Evolutionary conservation across 2,888 invertebrate species (phyloP).

Genomic region (Hydrotaea cyrtoneurina): DNA sequence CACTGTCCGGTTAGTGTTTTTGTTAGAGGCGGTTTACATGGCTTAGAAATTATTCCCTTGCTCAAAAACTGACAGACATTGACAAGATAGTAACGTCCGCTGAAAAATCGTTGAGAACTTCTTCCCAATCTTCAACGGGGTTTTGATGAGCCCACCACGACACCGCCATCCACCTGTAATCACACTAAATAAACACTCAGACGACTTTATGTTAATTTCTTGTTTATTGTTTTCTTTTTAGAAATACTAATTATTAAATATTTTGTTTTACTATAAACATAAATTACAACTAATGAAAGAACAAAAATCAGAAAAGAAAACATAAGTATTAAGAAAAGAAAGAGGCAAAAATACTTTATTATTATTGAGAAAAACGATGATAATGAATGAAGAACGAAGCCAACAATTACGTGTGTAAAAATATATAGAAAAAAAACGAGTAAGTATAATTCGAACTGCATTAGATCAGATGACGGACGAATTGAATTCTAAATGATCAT

Average conservation of each 20-base stretch:
- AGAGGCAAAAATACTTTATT: conserved; percentile 54
- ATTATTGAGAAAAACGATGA: conserved; percentile 27
- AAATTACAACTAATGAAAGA: conserved; percentile 48
- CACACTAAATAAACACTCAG: not conserved
- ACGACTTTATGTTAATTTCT: conserved; percentile 29
- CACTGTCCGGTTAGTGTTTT: too few relatives aligned
- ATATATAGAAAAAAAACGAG: conserved; percentile 10
- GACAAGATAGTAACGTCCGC: too few relatives aligned
- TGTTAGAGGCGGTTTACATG: too few relatives aligned
- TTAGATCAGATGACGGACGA: not conserved
- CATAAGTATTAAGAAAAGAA: conserved; percentile 39
- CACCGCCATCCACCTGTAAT: too few relatives aligned
- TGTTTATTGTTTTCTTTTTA: conserved; percentile 40
- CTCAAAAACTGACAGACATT: too few relatives aligned
- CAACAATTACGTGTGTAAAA: conserved; percentile 37
- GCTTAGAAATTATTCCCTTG: too few relatives aligned
- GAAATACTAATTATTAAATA: conserved; percentile 51
- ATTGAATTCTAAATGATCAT: not conserved
- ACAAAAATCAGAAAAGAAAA: conserved; percentile 11
- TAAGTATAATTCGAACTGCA: conserved; percentile 46
- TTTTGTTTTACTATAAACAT: conserved; percentile 55
- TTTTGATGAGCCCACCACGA: too few relatives aligned
- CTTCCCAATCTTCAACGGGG: too few relatives aligned
- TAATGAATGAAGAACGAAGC: conserved; percentile 17
- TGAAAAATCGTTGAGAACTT: too few relatives aligned